Conservation (phyloP, 2,888 invertebrate genomes). For the Drosophila acutilabella region DNA sequence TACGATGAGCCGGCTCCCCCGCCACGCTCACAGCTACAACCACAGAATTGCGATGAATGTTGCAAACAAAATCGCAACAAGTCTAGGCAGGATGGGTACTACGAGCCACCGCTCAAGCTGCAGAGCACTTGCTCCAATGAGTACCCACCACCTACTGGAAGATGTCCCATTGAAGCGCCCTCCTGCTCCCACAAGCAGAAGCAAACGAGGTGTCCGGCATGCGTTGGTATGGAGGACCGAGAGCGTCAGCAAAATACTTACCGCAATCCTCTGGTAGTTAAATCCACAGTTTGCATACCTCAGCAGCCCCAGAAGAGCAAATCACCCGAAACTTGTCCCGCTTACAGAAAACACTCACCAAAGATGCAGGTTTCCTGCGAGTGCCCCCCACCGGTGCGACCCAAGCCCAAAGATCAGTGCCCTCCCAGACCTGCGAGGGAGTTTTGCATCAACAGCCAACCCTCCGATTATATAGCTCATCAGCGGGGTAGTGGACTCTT, state of each 20-base stretch:
- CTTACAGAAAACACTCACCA: neutral
- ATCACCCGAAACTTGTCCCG: neutral
- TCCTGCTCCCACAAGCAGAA: neutral
- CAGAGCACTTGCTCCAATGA: no score
- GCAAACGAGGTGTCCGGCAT: neutral
- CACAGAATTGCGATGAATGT: no score
- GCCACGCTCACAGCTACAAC: no score
- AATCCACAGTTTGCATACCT: neutral
- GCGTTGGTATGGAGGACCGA: constrained; percentile 13
- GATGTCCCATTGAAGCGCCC: neutral
- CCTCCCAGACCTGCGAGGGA: neutral
- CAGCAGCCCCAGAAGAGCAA: no score
- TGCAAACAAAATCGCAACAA: no score
- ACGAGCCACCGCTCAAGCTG: no score
- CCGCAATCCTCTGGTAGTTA: constrained; percentile 22
- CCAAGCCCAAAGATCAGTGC: neutral
- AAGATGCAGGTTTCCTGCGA: neutral
- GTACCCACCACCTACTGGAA: neutral
- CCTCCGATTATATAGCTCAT: neutral
- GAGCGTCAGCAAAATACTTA: neutral
- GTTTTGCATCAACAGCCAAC: neutral
- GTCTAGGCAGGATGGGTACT: no score
- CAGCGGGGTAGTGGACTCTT: neutral
- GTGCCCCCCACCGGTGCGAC: neutral
- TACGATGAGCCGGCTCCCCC: no score